Percentiles rank a stretch among this genome's conserved stretches.
Conservation (phyloP, 35 echinoderm and acorn worm species). For the Eucidaris tribuloides region DNA sequence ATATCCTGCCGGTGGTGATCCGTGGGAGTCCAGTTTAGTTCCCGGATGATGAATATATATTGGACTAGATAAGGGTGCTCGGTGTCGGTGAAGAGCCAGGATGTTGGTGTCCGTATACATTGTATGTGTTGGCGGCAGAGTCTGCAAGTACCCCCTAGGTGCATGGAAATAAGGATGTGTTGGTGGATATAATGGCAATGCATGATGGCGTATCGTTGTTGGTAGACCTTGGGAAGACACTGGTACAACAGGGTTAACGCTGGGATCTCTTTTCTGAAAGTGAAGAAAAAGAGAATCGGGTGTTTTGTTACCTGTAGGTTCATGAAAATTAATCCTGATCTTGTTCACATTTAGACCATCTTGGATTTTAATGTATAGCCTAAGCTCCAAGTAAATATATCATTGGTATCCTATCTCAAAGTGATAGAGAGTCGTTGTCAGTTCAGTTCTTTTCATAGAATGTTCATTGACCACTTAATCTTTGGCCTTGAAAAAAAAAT, state of each 20-base stretch:
- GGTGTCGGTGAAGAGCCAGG: neutral
- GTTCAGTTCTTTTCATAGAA: too few species aligned
- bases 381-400: too few species aligned
- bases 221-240: neutral
- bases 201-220: neutral
- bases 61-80: neutral
- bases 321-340: too few species aligned
- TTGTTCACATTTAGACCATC: too few species aligned
- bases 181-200: neutral
- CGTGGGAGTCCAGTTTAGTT: neutral
- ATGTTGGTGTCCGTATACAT: neutral
- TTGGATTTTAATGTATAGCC: too few species aligned
- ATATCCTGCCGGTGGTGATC: neutral
- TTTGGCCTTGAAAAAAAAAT: too few species aligned
- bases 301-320: too few species aligned
- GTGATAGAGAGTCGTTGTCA: too few species aligned
- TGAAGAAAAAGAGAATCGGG: neutral
- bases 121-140: neutral
- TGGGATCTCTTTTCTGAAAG: constrained; percentile 10
- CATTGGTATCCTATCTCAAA: too few species aligned
- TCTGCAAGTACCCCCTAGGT: neutral
- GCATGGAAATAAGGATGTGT: neutral
- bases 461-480: too few species aligned
- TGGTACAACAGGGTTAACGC: neutral
- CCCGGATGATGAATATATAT: neutral